Percentiles rank a stretch among this genome's conserved stretches.
phyloP scores from a whole-genome alignment of 1,140 invertebrate genomes.

The Drosophila kikkawai region DNA sequence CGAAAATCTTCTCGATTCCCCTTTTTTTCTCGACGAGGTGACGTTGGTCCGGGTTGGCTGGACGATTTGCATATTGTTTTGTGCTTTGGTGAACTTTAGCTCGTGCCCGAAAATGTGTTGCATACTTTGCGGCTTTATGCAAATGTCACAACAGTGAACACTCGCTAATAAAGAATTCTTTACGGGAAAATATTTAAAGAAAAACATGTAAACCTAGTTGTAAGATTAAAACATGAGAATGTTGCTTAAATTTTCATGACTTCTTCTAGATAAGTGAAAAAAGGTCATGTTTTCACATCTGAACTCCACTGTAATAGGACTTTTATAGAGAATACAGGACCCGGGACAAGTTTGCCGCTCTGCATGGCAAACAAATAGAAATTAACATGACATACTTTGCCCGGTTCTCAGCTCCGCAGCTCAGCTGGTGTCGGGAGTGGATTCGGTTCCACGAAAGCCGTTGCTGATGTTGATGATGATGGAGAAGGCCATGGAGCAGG shows the following conservation, averaged over 20 bases:
- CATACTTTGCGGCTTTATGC: conserved; percentile 80
- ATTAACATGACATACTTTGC: conserved; percentile 72
- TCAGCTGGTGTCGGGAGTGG: conserved; percentile 49
- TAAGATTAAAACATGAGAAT: not conserved
- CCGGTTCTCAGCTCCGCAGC: conserved; percentile 37
- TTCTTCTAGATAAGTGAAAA: not conserved
- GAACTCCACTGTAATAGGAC: conserved; percentile 24
- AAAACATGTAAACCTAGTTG: no score
- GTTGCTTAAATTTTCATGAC: not conserved
- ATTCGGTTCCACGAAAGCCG: conserved; percentile 37
- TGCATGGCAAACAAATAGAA: conserved; percentile 69
- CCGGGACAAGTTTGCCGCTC: conserved; percentile 45
- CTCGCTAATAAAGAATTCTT: not conserved
- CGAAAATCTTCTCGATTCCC: conserved; percentile 43
- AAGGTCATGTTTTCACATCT: not conserved
- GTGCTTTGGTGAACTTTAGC: conserved; percentile 69
- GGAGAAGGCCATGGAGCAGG: conserved; percentile 24
- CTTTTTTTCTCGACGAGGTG: conserved; percentile 12
- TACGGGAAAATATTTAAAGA: not conserved
- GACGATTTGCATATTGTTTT: conserved; percentile 77
- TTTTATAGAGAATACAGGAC: conserved; percentile 34
- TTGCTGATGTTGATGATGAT: conserved; percentile 35
- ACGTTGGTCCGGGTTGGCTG: conserved; percentile 16
- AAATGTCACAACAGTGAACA: conserved; percentile 64
- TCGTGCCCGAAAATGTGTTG: conserved; percentile 72